Percentiles rank a stretch among this genome's conserved stretches.
Evolutionary conservation across 2,888 invertebrate species (phyloP).

Genomic region (Allygus modestus): DNA sequence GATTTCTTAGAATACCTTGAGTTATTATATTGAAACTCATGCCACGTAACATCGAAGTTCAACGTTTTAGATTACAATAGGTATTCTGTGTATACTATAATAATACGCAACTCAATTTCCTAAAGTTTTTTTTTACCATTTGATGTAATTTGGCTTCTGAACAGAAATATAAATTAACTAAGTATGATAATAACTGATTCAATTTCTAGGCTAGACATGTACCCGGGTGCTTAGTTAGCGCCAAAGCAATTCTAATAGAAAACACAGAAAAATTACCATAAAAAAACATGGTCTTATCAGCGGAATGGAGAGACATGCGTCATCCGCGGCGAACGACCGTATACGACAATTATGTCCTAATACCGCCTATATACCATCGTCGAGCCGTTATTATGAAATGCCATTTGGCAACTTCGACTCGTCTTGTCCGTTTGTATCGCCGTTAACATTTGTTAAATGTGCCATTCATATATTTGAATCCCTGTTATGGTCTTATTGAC

Average conservation of each 20-base stretch:
- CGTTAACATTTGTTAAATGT: conserved; percentile 58
- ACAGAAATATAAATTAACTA: too few species aligned
- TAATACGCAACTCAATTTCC: too few species aligned
- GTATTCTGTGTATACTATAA: too few species aligned
- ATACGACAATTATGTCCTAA: conserved; percentile 17
- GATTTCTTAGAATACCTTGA: too few species aligned
- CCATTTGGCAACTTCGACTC: conserved; percentile 49
- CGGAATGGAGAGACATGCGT: not conserved
- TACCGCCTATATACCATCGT: conserved; percentile 42
- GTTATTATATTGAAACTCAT: too few species aligned
- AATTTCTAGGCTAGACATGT: too few species aligned
- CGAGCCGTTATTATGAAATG: conserved; percentile 37
- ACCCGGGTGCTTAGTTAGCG: too few species aligned
- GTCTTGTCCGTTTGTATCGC: conserved; percentile 43
- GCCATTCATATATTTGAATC: conserved; percentile 54
- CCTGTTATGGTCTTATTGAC: conserved; percentile 43
- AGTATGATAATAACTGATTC: too few species aligned
- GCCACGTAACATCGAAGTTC: too few species aligned
- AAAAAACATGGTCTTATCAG: not conserved
- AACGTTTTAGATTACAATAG: too few species aligned
- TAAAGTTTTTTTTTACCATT: too few species aligned
- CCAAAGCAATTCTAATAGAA: not conserved
- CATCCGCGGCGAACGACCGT: not conserved
- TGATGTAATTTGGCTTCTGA: too few species aligned
- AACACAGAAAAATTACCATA: not conserved